A percentile compares a stretch with the other conserved stretches of the same genome.
These are phyloP conservation scores for Eurypyga helias DNA, from an alignment of 2,113 vertebrate species.

Conservation along the genomic window DNA sequence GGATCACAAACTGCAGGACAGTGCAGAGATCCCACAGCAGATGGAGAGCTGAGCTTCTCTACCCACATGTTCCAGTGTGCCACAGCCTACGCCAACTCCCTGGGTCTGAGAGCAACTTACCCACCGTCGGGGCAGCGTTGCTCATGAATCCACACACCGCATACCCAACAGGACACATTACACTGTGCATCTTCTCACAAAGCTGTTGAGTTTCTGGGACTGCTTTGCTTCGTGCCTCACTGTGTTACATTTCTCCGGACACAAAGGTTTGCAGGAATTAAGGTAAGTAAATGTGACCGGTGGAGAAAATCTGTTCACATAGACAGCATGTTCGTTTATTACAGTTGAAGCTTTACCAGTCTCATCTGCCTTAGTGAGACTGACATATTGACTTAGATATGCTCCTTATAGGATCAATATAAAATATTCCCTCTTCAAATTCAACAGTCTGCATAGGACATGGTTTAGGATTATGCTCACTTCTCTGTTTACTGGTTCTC, in stretches of 20 bases:
- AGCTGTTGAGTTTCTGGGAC: not conserved
- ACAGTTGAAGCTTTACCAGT: not conserved
- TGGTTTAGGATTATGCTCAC: not conserved
- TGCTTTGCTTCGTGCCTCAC: not conserved
- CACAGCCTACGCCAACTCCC: not conserved
- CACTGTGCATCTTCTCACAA: not conserved
- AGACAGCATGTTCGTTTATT: not conserved
- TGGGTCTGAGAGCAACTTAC: not conserved
- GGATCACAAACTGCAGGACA: not conserved
- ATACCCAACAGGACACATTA: not conserved
- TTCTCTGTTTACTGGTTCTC: not conserved
- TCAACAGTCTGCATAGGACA: not conserved
- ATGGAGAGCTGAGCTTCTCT: not conserved
- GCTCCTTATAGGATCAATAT: not conserved
- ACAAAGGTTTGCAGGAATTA: not conserved
- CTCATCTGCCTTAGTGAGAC: not conserved
- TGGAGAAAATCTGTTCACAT: not conserved
- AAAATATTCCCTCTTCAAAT: not conserved
- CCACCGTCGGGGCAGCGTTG: not conserved
- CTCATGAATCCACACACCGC: not conserved
- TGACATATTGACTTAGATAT: not conserved
- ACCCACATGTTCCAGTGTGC: not conserved
- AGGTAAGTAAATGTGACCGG: not conserved
- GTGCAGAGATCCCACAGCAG: not conserved
- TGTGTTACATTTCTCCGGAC: not conserved